phyloP scores from a whole-genome alignment of 1,140 invertebrate genomes.

The Fopius arisanus region DNA sequence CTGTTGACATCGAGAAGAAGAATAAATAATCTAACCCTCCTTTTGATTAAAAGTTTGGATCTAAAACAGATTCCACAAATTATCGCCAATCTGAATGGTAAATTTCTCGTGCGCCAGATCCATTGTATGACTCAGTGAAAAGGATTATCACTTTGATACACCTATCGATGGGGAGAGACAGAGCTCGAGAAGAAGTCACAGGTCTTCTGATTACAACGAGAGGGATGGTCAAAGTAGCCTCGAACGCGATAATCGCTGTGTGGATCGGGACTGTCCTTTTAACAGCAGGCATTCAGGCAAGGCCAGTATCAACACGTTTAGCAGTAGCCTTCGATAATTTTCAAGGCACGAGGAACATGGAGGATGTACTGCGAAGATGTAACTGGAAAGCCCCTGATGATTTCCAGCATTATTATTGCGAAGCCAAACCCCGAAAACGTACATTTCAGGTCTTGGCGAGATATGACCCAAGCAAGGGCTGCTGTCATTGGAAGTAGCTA shows the following conservation, averaged over 20 bases:
- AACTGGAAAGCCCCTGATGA: slow-evolving; percentile 35
- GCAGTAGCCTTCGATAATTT: slow-evolving; percentile 40
- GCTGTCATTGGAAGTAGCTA: no score
- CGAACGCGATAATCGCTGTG: slow-evolving; percentile 44
- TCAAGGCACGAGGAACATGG: slow-evolving; percentile 31
- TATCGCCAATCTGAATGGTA: slow-evolving; percentile 50
- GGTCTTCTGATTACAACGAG: slow-evolving; percentile 36
- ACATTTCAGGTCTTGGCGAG: no score
- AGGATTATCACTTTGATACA: slow-evolving; percentile 17
- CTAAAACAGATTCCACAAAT: slow-evolving; percentile 44
- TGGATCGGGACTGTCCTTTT: slow-evolving; percentile 43
- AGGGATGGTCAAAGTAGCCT: slow-evolving; percentile 40
- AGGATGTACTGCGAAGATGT: slow-evolving; percentile 33
- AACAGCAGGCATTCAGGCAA: slow-evolving; percentile 41
- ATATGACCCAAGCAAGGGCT: no score
- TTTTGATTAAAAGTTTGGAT: slow-evolving; percentile 49
- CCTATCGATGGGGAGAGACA: slow-evolving; percentile 19
- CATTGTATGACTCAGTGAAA: slow-evolving; percentile 6
- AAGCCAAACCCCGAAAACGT: no score
- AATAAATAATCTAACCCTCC: slow-evolving; percentile 50
- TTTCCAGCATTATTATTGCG: slow-evolving; percentile 42
- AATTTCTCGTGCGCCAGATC: slow-evolving; percentile 29
- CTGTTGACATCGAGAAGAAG: slow-evolving; percentile 47
- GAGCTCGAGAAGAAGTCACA: not conserved
- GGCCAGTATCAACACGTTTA: slow-evolving; percentile 37